Percentiles rank a stretch among this genome's conserved stretches.
Evolutionary conservation across 2,113 vertebrate genomes (phyloP).

Genomic region (Speoplatyrhinus poulsoni): DNA sequence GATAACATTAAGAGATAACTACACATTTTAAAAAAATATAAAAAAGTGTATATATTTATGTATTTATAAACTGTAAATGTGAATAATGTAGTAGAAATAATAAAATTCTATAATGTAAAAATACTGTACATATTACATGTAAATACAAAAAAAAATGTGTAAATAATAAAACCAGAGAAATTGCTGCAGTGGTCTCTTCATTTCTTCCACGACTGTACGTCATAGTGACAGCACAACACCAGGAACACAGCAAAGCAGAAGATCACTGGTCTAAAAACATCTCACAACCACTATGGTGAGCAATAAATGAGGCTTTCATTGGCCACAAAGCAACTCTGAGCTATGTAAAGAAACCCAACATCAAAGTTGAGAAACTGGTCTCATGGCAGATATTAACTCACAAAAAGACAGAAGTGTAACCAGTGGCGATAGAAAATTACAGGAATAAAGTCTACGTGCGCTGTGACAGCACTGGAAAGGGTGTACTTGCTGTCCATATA

Average conservation of each 20-base stretch:
- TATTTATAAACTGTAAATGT: no score
- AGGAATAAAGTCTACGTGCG: conserved; percentile 36
- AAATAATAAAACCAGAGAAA: no score
- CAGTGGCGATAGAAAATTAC: not conserved
- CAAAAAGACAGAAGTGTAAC: conserved; percentile 9
- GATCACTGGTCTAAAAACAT: conserved; percentile 13
- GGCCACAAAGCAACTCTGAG: not conserved
- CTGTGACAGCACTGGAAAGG: conserved; percentile 48
- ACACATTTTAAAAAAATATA: no score
- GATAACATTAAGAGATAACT: no score
- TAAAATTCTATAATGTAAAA: no score
- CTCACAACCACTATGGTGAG: conserved; percentile 7
- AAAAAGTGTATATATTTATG: no score
- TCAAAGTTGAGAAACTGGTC: conserved; percentile 3
- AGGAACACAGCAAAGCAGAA: not conserved
- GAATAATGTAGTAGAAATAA: no score
- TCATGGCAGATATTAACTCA: conserved; percentile 27
- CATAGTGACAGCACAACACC: not conserved
- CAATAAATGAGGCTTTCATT: not conserved
- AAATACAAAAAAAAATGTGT: no score
- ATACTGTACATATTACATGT: no score
- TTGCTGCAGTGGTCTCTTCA: no score
- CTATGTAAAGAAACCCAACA: not conserved
- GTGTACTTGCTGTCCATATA: conserved; percentile 44
- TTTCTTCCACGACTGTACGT: no score